phyloP scores from a whole-genome alignment of 2,113 vertebrate genomes.

The Psammodynastes pulverulentus region DNA sequence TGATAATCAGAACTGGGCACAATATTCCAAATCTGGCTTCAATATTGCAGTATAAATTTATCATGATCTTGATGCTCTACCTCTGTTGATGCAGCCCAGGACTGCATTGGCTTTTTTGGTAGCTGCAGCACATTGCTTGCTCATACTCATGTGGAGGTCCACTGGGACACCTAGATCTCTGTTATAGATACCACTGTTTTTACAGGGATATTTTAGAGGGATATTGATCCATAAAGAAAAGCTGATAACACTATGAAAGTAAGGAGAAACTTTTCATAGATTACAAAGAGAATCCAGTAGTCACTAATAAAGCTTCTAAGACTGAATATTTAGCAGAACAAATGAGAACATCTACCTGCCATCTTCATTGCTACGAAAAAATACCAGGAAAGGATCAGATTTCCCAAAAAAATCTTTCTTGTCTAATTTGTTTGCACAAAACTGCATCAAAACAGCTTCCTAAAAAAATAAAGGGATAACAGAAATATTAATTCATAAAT shows the following conservation, averaged over 20 bases:
- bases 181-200: neutral
- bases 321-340: slow-evolving; percentile 26
- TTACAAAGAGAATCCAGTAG: neutral
- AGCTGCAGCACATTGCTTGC: neutral
- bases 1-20: neutral
- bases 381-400: slow-evolving; percentile 86
- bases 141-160: neutral
- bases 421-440: slow-evolving; percentile 87
- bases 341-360: slow-evolving; percentile 74
- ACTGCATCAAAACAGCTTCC: slow-evolving; percentile 87
- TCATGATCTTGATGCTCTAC: neutral
- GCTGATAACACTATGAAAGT: neutral
- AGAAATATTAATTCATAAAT: slow-evolving; percentile 30
- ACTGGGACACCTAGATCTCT: neutral
- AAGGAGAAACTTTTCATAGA: neutral
- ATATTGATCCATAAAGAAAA: neutral
- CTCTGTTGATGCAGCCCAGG: neutral
- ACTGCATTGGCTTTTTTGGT: neutral
- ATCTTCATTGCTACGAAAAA: slow-evolving; percentile 87
- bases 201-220: neutral
- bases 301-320: neutral
- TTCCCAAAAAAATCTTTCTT: slow-evolving; percentile 91
- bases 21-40: too few species aligned
- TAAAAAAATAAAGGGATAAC: slow-evolving; percentile 53
- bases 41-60: too few species aligned